Conservation (phyloP, 1,140 invertebrate genomes). For the Episyrphus balteatus region DNA sequence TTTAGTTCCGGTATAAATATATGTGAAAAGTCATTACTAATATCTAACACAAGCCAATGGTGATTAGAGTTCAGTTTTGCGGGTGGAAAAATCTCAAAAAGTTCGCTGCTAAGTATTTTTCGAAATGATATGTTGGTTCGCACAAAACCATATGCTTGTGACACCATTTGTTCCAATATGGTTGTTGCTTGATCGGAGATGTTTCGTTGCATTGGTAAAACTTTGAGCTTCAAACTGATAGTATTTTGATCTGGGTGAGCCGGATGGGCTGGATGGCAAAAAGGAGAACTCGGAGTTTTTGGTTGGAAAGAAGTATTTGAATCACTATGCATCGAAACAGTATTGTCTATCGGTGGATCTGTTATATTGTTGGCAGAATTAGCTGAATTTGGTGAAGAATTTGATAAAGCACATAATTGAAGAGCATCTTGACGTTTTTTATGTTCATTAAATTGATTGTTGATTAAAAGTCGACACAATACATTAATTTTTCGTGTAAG, state of each 20-base stretch:
- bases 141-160: not conserved
- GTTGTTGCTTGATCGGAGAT: no score
- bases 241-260: not conserved
- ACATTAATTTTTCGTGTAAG: conserved; percentile 31
- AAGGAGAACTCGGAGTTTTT: no score
- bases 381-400: not conserved
- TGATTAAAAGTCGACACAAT: conserved; percentile 24
- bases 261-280: not conserved
- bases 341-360: no score
- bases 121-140: conserved; percentile 26
- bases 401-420: not conserved
- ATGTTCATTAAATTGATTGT: conserved; percentile 22
- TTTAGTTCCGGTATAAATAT: conserved; percentile 28
- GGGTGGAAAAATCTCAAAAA: conserved; percentile 20
- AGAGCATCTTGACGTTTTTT: conserved; percentile 1
- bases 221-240: no score
- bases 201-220: no score
- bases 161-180: no score
- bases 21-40: conserved; percentile 31
- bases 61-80: conserved; percentile 15
- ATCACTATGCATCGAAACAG: no score
- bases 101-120: conserved; percentile 17
- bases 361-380: no score
- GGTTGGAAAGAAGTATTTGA: no score
- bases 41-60: conserved; percentile 28